Percentiles rank a stretch among this genome's conserved stretches.
phyloP scores from a whole-genome alignment of 2,888 invertebrate species.

The Pseudanteris insignis region DNA sequence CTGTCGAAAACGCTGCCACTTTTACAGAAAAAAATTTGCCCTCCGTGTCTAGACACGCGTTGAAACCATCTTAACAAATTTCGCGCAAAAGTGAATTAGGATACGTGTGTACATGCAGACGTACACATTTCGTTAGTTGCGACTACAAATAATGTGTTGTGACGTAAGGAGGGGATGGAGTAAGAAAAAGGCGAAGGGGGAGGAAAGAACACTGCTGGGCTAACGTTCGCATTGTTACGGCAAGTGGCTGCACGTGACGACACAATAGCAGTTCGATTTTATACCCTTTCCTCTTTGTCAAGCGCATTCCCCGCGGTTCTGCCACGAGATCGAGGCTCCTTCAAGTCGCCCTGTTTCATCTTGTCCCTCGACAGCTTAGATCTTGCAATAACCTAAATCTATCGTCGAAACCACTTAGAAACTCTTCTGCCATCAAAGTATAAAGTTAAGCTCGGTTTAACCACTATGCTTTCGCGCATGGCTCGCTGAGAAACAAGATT shows the following conservation, averaged over 20 bases:
- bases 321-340: slow-evolving; percentile 35
- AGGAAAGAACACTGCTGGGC: slow-evolving; percentile 44
- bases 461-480: slow-evolving; percentile 26
- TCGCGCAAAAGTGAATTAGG: too few relatives aligned
- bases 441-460: slow-evolving; percentile 42
- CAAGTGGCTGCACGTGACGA: slow-evolving; percentile 63
- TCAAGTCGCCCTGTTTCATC: slow-evolving; percentile 40
- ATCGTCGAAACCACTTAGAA: slow-evolving; percentile 44
- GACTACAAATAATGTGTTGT: too few relatives aligned
- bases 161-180: too few relatives aligned
- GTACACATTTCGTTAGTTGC: too few relatives aligned
- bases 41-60: too few relatives aligned
- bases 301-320: slow-evolving; percentile 36
- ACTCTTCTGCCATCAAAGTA: slow-evolving; percentile 37
- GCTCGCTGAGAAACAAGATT: too few relatives aligned
- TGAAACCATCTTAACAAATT: too few relatives aligned
- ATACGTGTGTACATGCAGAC: too few relatives aligned
- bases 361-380: slow-evolving; percentile 51
- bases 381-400: slow-evolving; percentile 56
- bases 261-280: slow-evolving; percentile 61
- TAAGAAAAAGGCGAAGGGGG: too few relatives aligned
- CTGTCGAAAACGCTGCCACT: too few relatives aligned
- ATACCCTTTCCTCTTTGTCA: slow-evolving; percentile 49
- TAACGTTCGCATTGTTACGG: slow-evolving; percentile 53
- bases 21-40: too few relatives aligned